These are phyloP conservation scores for Tragelaphus scriptus DNA, from an alignment of 2,113 vertebrate genomes.

Conservation along the genomic window DNA sequence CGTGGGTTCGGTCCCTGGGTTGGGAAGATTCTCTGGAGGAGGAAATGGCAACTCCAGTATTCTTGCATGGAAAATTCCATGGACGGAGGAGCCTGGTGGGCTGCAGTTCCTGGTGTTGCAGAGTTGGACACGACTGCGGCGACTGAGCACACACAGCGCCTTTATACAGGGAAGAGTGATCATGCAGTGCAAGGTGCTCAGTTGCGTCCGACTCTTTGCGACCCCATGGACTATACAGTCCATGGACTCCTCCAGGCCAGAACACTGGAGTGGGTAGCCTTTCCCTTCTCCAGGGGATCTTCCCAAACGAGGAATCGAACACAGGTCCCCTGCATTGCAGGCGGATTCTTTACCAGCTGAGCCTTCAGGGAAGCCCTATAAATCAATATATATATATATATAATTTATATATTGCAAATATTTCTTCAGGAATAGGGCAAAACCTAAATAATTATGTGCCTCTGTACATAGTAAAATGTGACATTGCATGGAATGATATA, in stretches of 20 bases:
- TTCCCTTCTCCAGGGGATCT: not conserved
- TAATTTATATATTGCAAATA: not conserved
- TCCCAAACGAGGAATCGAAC: not conserved
- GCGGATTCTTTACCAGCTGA: not conserved
- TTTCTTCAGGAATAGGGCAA: not conserved
- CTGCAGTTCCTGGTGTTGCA: not conserved
- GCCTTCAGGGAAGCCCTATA: not conserved
- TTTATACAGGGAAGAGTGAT: not conserved
- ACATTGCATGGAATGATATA: not conserved
- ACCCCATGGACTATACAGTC: not conserved
- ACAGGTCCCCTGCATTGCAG: not conserved
- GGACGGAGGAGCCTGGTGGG: not conserved
- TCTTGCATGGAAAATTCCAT: not conserved
- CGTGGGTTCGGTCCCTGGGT: not conserved
- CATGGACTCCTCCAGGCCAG: not conserved
- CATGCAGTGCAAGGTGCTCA: not conserved
- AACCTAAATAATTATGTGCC: not conserved
- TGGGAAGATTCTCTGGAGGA: not conserved
- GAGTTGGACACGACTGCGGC: not conserved
- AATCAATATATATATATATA: not conserved
- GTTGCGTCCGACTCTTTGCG: rapidly evolving
- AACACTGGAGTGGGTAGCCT: not conserved
- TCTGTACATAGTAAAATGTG: not conserved
- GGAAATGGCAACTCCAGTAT: not conserved
- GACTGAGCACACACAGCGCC: not conserved